Base-by-base conservation (phyloP, 2,888 invertebrate species). In the Anagyrus pseudococci region DNA sequence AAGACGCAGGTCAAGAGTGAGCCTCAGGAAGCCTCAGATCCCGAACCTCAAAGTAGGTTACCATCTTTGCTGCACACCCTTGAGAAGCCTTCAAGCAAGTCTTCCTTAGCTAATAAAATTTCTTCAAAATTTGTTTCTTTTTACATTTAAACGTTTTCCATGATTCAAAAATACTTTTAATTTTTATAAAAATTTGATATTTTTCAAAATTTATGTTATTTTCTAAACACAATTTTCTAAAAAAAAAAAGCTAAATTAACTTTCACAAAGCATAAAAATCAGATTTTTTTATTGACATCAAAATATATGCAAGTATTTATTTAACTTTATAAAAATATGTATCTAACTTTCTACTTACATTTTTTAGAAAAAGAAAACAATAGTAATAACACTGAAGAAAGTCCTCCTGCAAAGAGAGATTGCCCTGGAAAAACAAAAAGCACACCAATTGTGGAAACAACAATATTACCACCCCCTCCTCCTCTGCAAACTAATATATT, bases 41-140 rank as follows among this genome's bases (percentile, higher is more conserved):
- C 43, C 23, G 67, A 67, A 41, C n/a, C 67, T 61, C 67, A 64
- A 64, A 64, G 67, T 67, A 67, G 60, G 64, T 67, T 67, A 60
- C n/a, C n/a, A n/a, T n/a, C n/a, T n/a, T n/a, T n/a, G n/a, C n/a
- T n/a, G n/a, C n/a, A n/a, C n/a, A n/a, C n/a, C n/a, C n/a, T n/a
- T n/a, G n/a, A n/a, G n/a, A n/a, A n/a, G n/a, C n/a, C n/a, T n/a
- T n/a, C n/a, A n/a, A n/a, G n/a, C n/a, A n/a, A n/a, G n/a, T n/a
- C n/a, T n/a, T n/a, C n/a, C n/a, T n/a, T n/a, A n/a, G n/a, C n/a
- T n/a, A n/a, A n/a, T n/a, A n/a, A n/a, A n/a, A n/a, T n/a, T n/a
- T n/a, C n/a, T n/a, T n/a, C n/a, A n/a, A n/a, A n/a, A n/a, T n/a
- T n/a, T n/a, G n/a, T n/a, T n/a, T n/a, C n/a, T n/a, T n/a, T n/a